Conservation (phyloP, 1,140 invertebrate species). For the Eueides isabella region DNA sequence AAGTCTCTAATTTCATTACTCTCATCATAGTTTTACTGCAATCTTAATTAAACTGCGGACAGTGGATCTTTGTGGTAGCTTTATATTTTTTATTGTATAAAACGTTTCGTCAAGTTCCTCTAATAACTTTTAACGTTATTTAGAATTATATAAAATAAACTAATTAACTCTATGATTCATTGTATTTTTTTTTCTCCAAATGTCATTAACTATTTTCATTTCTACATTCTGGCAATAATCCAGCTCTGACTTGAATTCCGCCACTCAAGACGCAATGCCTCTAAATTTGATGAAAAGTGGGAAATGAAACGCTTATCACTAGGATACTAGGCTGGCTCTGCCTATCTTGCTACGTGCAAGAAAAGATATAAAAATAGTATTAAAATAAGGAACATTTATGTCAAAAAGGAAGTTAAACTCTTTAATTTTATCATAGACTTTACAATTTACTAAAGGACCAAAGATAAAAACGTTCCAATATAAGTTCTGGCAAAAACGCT, state of each 20-base stretch:
- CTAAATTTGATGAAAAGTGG: no score
- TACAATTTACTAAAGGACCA: constrained; percentile 7
- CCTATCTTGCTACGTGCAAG: no score
- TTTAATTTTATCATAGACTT: constrained; percentile 23
- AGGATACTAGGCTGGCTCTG: no score
- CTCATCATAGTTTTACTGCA: constrained; percentile 1
- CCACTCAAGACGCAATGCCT: no score
- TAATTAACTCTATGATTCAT: neutral
- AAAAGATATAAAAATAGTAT: no score
- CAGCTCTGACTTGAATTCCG: no score
- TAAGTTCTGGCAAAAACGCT: constrained; percentile 8
- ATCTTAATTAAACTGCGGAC: neutral
- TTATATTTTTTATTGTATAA: neutral
- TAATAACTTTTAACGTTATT: neutral
- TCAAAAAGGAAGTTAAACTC: neutral
- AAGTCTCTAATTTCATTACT: neutral
- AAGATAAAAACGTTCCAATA: constrained; percentile 15
- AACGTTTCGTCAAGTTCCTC: neutral
- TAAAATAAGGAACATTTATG: no score
- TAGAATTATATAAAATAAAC: neutral
- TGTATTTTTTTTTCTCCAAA: no score
- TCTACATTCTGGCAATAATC: no score
- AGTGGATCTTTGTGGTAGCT: no score
- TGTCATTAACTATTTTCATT: no score
- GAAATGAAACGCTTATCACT: no score